Percentiles rank a stretch among this genome's conserved stretches.
phyloP scores from a whole-genome alignment of 2,113 vertebrate genomes.

The Lasiurus borealis region DNA sequence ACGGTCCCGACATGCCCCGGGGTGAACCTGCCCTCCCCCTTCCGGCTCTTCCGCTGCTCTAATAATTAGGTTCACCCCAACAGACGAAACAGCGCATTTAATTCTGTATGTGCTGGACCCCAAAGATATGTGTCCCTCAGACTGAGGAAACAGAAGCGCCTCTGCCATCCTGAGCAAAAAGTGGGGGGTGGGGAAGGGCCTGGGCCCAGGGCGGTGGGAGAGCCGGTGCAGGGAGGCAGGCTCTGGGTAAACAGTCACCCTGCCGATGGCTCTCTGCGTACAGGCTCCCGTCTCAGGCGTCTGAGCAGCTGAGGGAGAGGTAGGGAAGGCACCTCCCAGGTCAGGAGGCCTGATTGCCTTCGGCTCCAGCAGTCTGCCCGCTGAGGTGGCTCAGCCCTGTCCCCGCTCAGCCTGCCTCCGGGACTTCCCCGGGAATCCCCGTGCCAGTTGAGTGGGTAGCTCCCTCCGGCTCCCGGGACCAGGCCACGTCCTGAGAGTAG shows the following conservation, averaged over 20 bases:
- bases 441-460: neutral
- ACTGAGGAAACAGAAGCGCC: neutral
- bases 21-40: neutral
- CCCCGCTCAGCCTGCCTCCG: neutral
- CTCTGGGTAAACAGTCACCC: neutral
- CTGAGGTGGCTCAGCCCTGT: neutral
- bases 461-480: neutral
- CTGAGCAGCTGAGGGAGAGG: neutral
- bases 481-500: neutral
- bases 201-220: neutral
- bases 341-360: neutral
- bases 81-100: neutral
- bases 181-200: neutral
- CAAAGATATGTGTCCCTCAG: neutral
- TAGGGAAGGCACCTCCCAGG: too few relatives aligned
- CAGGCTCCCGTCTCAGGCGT: too few relatives aligned
- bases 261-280: neutral
- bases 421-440: neutral
- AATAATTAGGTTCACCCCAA: neutral
- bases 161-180: neutral
- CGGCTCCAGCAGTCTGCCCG: neutral
- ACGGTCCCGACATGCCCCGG: neutral
- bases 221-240: too few relatives aligned
- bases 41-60: neutral
- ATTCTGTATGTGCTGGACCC: neutral